Evolutionary conservation across 2,113 vertebrate genomes (phyloP).

Genomic region (Rhipidura dahli): DNA sequence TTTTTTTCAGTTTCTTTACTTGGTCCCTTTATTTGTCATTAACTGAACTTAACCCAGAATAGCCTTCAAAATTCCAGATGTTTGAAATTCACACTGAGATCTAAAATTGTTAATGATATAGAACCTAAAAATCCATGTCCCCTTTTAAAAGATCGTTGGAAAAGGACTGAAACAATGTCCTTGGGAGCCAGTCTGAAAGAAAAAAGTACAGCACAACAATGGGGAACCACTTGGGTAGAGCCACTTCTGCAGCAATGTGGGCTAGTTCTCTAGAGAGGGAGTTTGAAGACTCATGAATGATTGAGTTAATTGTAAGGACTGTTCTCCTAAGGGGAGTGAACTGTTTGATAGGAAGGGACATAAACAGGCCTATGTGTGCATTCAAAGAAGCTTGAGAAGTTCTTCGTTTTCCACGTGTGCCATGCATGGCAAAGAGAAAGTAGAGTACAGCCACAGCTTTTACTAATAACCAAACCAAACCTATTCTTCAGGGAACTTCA

Average conservation of each 20-base stretch:
- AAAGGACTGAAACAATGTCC: not conserved
- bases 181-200: not conserved
- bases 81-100: not conserved
- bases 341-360: not conserved
- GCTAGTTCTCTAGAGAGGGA: not conserved
- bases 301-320: not conserved
- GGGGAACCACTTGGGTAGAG: not conserved
- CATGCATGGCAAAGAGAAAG: rapidly evolving
- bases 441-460: not conserved
- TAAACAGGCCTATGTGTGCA: not conserved
- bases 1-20: not conserved
- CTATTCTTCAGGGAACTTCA: not conserved
- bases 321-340: not conserved
- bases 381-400: not conserved
- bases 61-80: not conserved
- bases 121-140: not conserved
- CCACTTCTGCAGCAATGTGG: not conserved
- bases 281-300: not conserved
- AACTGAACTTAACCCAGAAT: not conserved
- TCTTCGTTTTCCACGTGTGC: not conserved
- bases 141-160: not conserved
- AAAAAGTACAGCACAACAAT: not conserved
- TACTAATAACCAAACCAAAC: not conserved
- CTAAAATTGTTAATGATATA: not conserved
- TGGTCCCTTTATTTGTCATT: not conserved